phyloP scores from a whole-genome alignment of 2,888 invertebrate genomes.

The Hemaris fuciformis region DNA sequence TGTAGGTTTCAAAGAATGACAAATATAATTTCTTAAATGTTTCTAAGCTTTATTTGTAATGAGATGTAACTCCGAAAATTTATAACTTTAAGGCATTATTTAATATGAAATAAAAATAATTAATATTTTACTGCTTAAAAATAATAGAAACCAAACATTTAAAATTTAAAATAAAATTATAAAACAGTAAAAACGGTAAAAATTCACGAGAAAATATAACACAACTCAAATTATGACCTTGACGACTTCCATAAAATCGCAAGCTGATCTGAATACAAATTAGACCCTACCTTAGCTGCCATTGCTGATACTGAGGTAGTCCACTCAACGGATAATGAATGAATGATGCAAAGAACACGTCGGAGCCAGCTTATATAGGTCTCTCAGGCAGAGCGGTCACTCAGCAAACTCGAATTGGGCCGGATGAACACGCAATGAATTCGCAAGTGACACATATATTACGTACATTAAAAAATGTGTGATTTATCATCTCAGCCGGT shows the following conservation, averaged over 20 bases:
- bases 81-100: no score
- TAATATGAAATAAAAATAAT: not conserved
- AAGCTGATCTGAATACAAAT: constrained; percentile 5
- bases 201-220: not conserved
- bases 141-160: no score
- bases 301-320: constrained; percentile 50
- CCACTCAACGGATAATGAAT: constrained; percentile 52
- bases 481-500: constrained; percentile 5
- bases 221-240: not conserved
- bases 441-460: constrained; percentile 4
- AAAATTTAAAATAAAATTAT: not conserved
- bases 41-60: no score
- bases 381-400: constrained; percentile 32
- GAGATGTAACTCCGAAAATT: no score
- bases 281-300: constrained; percentile 58
- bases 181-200: not conserved
- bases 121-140: no score
- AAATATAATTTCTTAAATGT: no score
- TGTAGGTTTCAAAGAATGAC: no score
- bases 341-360: constrained; percentile 43
- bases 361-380: constrained; percentile 49
- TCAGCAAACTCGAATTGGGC: constrained; percentile 46
- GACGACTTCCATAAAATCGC: not conserved
- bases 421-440: constrained; percentile 15
- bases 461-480: not conserved